These are phyloP conservation scores for Pitangus sulphuratus DNA, from an alignment of 2,797 vertebrate genomes.

Conservation along the genomic window DNA sequence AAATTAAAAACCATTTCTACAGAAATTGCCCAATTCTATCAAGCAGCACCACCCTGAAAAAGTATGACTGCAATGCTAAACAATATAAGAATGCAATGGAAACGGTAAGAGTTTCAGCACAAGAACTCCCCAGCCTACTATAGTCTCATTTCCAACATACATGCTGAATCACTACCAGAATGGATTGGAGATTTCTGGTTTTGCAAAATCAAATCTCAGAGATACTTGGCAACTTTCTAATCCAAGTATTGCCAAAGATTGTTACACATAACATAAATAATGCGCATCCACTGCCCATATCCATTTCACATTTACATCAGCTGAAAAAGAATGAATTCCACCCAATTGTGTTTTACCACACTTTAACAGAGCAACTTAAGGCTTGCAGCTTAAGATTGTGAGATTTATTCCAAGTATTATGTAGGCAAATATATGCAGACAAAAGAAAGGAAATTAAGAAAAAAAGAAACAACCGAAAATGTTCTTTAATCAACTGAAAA, in stretches of 20 bases:
- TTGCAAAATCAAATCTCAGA: not conserved
- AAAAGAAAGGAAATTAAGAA: not conserved
- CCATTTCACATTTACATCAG: not conserved
- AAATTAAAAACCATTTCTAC: not conserved
- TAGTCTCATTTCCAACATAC: not conserved
- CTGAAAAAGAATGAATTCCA: not conserved
- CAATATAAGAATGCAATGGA: not conserved
- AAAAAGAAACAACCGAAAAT: not conserved
- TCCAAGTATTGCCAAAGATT: not conserved
- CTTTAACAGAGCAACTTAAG: not conserved
- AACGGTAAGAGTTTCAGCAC: not conserved
- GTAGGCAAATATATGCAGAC: not conserved
- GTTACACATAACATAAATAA: not conserved
- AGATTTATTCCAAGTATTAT: not conserved
- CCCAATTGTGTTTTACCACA: not conserved
- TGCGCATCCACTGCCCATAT: not conserved
- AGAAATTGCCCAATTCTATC: not conserved
- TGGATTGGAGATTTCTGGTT: not conserved
- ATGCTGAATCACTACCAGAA: not conserved
- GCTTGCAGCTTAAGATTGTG: not conserved
- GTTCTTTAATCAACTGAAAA: not conserved
- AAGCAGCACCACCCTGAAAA: conserved; percentile 24
- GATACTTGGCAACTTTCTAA: not conserved
- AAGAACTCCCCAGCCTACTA: not conserved
- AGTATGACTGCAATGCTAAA: not conserved